These are phyloP conservation scores for Drosophila peninsularis DNA, from an alignment of 2,888 invertebrate species.

Conservation along the genomic window DNA sequence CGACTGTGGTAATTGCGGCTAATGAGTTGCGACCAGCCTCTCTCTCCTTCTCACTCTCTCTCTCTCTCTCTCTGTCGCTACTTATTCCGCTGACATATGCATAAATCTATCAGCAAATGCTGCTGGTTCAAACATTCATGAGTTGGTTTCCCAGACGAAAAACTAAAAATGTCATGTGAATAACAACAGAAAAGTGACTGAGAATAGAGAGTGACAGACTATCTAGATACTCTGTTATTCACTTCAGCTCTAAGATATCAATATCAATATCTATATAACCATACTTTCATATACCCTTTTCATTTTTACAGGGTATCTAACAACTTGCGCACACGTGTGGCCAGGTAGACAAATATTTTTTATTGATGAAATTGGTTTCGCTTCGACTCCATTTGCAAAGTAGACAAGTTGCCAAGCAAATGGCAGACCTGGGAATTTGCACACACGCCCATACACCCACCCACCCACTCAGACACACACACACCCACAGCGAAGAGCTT, in stretches of 20 bases:
- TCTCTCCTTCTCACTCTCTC: constrained; percentile 14
- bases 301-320: constrained; percentile 9
- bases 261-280: no score
- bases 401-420: constrained; percentile 70
- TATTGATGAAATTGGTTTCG: constrained; percentile 78
- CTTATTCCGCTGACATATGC: constrained; percentile 31
- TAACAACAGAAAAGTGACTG: not conserved
- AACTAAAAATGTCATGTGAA: constrained; percentile 49
- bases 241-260: not conserved
- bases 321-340: constrained; percentile 2
- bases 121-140: constrained; percentile 43
- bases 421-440: constrained; percentile 75
- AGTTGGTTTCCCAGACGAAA: constrained; percentile 20
- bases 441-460: not conserved
- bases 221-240: not conserved
- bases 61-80: constrained; percentile 14
- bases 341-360: constrained; percentile 68
- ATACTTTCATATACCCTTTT: not conserved
- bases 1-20: constrained; percentile 33
- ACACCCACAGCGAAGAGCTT: not conserved
- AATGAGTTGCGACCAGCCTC: constrained; percentile 42
- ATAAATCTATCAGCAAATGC: constrained; percentile 53
- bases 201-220: not conserved
- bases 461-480: not conserved
- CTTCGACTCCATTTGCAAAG: constrained; percentile 69